phyloP scores from a whole-genome alignment of 2,797 vertebrate species.

The Coendou prehensilis region DNA sequence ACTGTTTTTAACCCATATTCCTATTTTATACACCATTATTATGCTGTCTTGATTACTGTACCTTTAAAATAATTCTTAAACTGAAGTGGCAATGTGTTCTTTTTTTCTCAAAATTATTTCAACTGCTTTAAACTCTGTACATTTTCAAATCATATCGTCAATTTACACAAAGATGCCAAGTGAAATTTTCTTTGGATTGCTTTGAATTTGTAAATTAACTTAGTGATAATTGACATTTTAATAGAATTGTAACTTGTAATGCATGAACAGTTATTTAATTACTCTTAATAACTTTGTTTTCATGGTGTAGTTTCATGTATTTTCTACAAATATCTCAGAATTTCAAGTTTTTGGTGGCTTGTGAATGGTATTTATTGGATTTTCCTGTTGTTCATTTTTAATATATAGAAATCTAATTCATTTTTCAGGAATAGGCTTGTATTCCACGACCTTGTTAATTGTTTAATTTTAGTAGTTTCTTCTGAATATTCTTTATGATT shows the following conservation, averaged over 20 bases:
- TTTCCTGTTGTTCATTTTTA: background rate
- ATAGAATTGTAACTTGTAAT: background rate
- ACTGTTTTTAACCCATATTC: background rate
- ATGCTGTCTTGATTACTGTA: background rate
- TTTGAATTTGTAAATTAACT: constrained; percentile 32
- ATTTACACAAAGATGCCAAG: background rate
- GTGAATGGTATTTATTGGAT: background rate
- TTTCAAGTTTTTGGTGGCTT: background rate
- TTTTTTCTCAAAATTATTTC: background rate
- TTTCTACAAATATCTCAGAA: background rate
- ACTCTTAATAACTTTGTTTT: background rate
- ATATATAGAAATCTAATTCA: background rate
- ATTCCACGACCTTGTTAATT: background rate
- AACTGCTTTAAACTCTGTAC: background rate
- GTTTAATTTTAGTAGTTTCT: background rate
- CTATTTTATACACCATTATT: background rate
- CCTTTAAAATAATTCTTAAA: background rate
- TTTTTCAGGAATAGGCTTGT: background rate
- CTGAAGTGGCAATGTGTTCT: background rate
- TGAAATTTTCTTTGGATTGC: background rate
- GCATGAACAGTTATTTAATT: background rate
- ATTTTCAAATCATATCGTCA: constrained; percentile 3
- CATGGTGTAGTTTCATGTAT: background rate
- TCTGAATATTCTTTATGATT: background rate
- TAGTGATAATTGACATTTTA: background rate